phyloP scores from a whole-genome alignment of 1,140 invertebrate genomes.

The Drosophila seguyi region DNA sequence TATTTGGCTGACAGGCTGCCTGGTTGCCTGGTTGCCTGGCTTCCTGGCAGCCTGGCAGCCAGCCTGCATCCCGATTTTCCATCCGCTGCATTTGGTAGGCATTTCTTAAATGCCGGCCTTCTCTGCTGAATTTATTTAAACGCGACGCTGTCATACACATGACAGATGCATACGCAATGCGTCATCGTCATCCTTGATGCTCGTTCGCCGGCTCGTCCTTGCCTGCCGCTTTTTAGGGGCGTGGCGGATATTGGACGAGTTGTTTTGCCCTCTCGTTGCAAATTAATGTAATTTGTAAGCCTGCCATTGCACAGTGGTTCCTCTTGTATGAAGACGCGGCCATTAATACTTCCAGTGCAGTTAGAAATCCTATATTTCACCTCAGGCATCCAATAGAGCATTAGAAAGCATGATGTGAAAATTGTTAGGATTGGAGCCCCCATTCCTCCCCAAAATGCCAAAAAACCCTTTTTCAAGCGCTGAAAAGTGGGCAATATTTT shows the following conservation, averaged over 20 bases:
- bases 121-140: conserved; percentile 74
- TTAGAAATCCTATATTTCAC: too few species aligned
- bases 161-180: conserved; percentile 76
- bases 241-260: conserved; percentile 20
- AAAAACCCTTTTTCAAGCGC: too few species aligned
- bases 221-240: neutral
- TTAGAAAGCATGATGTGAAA: too few species aligned
- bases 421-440: too few species aligned
- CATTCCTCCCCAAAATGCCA: too few species aligned
- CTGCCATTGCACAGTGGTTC: too few species aligned
- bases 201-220: neutral
- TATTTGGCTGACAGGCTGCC: conserved; percentile 41
- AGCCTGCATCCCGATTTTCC: conserved; percentile 3
- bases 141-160: conserved; percentile 75
- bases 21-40: neutral
- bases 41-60: conserved; percentile 4
- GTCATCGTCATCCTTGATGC: conserved; percentile 65
- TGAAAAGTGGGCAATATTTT: too few species aligned
- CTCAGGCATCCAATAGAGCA: too few species aligned
- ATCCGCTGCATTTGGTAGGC: conserved; percentile 36
- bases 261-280: conserved; percentile 54
- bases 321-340: too few species aligned
- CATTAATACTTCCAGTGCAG: too few species aligned
- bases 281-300: conserved; percentile 69
- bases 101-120: conserved; percentile 74